These are phyloP conservation scores for Steinernema hermaphroditum DNA, from an alignment of 2,888 invertebrate genomes.

Conservation along the genomic window DNA sequence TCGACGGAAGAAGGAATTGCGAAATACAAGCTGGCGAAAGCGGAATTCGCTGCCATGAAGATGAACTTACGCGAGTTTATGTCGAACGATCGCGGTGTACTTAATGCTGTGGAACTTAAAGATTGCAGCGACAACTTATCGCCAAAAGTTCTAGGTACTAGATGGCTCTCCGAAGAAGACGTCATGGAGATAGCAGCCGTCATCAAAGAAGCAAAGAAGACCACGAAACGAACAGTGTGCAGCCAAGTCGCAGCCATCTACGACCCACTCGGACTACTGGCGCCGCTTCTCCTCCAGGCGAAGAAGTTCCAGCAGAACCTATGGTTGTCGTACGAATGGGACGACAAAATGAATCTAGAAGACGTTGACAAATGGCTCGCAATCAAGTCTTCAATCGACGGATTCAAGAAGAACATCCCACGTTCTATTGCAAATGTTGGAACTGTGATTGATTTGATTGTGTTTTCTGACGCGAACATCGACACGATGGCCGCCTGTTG, in stretches of 20 bases:
- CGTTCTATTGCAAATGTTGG: not conserved
- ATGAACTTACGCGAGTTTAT: slow-evolving; percentile 28
- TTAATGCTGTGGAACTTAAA: not conserved
- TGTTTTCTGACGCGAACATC: not conserved
- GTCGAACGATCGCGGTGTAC: not conserved
- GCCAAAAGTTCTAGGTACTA: slow-evolving; percentile 33
- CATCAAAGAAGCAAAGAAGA: not conserved
- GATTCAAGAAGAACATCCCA: not conserved
- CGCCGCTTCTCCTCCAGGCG: not conserved
- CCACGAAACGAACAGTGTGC: not conserved
- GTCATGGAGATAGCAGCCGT: not conserved
- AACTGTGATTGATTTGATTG: not conserved
- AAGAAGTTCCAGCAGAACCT: not conserved
- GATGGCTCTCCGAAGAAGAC: slow-evolving; percentile 25
- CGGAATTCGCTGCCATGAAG: too few species aligned
- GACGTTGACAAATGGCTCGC: not conserved
- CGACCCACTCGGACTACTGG: not conserved
- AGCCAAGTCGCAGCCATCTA: not conserved
- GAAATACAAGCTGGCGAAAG: too few species aligned
- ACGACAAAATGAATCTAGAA: not conserved
- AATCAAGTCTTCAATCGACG: not conserved
- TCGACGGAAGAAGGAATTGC: too few species aligned
- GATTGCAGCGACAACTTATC: not conserved
- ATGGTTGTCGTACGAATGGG: not conserved
- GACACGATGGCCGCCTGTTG: slow-evolving; percentile 16